Evolutionary conservation across 2,113 vertebrate genomes (phyloP), one percentile per base, ranked within the genome.

Genomic region (Sebastes schlegelii): DNA sequence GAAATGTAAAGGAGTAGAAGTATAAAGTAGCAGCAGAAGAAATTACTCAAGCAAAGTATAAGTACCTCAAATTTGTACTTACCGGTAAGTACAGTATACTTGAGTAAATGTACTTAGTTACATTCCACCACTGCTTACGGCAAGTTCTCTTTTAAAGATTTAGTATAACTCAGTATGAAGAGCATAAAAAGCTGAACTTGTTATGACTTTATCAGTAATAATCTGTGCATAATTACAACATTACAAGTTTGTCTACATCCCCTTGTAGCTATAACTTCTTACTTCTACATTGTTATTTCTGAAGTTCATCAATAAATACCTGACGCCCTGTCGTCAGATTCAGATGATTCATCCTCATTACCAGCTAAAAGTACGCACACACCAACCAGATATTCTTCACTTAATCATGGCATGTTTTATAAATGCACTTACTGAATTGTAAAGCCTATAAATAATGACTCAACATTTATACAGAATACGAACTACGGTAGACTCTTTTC

Each of bases 391-490:
- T 13, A 21, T 49, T 49, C 23, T 51, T 81, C 45, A 57, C 54
- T 80, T 62, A 40, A 78, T 78, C 26, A 52, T 61, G n/a, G 8
- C 57, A 81, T 87, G 0, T 77, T 86, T 84, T 64, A 76, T 60
- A 8, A 68, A 80, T 52, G 19, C 9, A 21, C 51, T 65, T 17
- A 42, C 10, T 54, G 49, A 86, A 64, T 52, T 75, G 66, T 49
- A 23, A 79, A 84, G 45, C 68, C 61, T 60, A 43, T 86, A 57
- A 68, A 21, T 64, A 55, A 63, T 64, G 8, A 46, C 64, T 26
- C 13, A 78, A 77, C 3, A 1, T 66, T 77, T 65, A 74, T 76
- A 26, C 51, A 69, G 48, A 34, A 67, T 74, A 71, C 70, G 77
- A 52, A 75, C 42, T 26, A 26, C 26, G 26, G 26, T 26, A 26